Conservation (phyloP, 2,888 invertebrate species). For the Zygaena filipendulae region DNA sequence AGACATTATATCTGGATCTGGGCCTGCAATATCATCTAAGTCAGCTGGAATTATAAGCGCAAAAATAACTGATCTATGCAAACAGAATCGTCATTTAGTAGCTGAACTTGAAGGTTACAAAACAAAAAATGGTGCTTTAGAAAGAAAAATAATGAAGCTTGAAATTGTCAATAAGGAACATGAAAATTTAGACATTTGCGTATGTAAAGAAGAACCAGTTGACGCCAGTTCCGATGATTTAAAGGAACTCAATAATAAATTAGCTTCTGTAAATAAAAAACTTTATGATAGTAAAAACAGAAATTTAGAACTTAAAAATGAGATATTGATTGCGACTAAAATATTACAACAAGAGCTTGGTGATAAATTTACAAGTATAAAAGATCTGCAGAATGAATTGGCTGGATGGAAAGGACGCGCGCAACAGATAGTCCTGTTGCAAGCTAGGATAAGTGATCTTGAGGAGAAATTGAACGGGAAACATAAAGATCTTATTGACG, state of each 20-base stretch:
- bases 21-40: slow-evolving; percentile 55
- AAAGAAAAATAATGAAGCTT: slow-evolving; percentile 56
- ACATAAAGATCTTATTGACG: slow-evolving; percentile 31
- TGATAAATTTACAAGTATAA: slow-evolving; percentile 73
- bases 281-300: slow-evolving; percentile 76
- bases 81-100: slow-evolving; percentile 72
- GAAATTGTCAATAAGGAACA: slow-evolving; percentile 44
- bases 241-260: slow-evolving; percentile 71
- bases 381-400: slow-evolving; percentile 65
- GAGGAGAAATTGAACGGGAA: slow-evolving; percentile 69
- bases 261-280: slow-evolving; percentile 69
- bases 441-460: slow-evolving; percentile 74
- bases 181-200: slow-evolving; percentile 37
- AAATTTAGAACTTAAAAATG: slow-evolving; percentile 75
- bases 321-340: slow-evolving; percentile 77
- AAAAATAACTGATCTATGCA: slow-evolving; percentile 75
- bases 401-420: slow-evolving; percentile 82
- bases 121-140: slow-evolving; percentile 66
- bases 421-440: slow-evolving; percentile 77
- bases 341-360: slow-evolving; percentile 81
- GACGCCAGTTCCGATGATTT: slow-evolving; percentile 53
- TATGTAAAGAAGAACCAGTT: slow-evolving; percentile 55
- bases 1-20: slow-evolving; percentile 54
- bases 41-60: slow-evolving; percentile 67
- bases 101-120: slow-evolving; percentile 71